These are phyloP conservation scores for Halcyon malimbica DNA, from an alignment of 2,113 vertebrate species.

Conservation along the genomic window DNA sequence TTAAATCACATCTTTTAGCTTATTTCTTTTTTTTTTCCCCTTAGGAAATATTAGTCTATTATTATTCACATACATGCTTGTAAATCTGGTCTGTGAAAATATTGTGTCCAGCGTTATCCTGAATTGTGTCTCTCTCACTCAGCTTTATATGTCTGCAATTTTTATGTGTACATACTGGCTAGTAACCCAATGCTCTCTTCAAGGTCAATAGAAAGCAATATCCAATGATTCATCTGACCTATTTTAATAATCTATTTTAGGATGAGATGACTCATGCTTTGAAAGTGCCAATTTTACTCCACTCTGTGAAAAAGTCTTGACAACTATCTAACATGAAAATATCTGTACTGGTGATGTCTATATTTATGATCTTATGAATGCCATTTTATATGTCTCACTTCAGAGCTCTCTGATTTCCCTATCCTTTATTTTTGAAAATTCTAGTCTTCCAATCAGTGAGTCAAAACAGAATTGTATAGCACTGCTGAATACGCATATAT, in stretches of 20 bases:
- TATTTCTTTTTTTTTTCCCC: accelerated
- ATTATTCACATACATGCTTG: background rate
- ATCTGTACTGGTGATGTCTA: slow-evolving; percentile 45
- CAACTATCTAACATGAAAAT: slow-evolving; percentile 65
- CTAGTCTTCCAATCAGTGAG: slow-evolving; percentile 20
- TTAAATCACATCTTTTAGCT: background rate
- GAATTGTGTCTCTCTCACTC: background rate
- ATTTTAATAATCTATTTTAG: slow-evolving; percentile 65
- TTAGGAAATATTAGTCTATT: background rate
- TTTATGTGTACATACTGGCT: background rate
- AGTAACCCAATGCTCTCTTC: slow-evolving; percentile 15
- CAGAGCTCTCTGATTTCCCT: slow-evolving; percentile 40
- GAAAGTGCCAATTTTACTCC: slow-evolving; percentile 60
- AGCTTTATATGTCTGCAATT: background rate
- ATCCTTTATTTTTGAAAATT: slow-evolving; percentile 41
- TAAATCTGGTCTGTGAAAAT: background rate
- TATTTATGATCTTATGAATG: slow-evolving; percentile 58
- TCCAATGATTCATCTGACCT: slow-evolving; percentile 65
- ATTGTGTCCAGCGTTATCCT: background rate
- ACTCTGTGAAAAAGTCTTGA: slow-evolving; percentile 58
- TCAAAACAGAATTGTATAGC: slow-evolving; percentile 13
- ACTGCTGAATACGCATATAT: slow-evolving; percentile 32
- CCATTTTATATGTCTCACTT: slow-evolving; percentile 14
- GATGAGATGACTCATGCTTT: slow-evolving; percentile 57
- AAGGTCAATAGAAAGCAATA: slow-evolving; percentile 57